Evolutionary conservation across 2,888 invertebrate genomes (phyloP), one percentile per base, ranked within the genome.

Genomic region (Girardia tigrina): DNA sequence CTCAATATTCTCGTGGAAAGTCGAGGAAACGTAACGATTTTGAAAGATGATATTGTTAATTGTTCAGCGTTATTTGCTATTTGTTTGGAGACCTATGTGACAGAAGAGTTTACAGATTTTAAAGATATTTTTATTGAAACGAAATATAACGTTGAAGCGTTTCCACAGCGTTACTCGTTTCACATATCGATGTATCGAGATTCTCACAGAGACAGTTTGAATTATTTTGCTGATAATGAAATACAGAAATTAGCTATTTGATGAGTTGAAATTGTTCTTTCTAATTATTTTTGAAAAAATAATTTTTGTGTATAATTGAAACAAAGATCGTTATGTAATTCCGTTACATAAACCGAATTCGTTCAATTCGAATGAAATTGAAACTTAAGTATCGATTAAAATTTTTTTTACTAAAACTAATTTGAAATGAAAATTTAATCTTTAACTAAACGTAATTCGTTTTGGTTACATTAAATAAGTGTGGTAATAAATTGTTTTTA

Each of bases 81-180:
- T 56, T 56, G 56, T 56, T 56, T 56, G 23, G 56, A 56, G 23
- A 56, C 56, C n/a, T 56, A 56, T 56, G 56, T 56, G 4, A 56
- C 56, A 56, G 56, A 56, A 56, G 56, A 56, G n/a, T 56, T 56
- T 56, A 56, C 23, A 12, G 23, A 56, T 20, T 56, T 20, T 56
- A 16, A 56, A 56, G 56, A 56, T 56, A 56, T 56, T 12, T 56
- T 56, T 56, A 56, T 56, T 56, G 56, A 56, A 56, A 56, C 56
- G 6, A 56, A 56, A n/a, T 56, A 20, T 16, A 56, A 56, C 23
- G 23, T 56, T 56, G 56, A 56, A 56, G 23, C 20, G 6, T 56
- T 23, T 20, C 56, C 56, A 12, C 6, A 56, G 20, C 56, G 56
- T 56, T 56, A 20, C 23, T 56, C 56, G n/a, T 56, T 56, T 23